Conservation (phyloP, 2,113 vertebrate species). For the Chionodraco myersi region DNA sequence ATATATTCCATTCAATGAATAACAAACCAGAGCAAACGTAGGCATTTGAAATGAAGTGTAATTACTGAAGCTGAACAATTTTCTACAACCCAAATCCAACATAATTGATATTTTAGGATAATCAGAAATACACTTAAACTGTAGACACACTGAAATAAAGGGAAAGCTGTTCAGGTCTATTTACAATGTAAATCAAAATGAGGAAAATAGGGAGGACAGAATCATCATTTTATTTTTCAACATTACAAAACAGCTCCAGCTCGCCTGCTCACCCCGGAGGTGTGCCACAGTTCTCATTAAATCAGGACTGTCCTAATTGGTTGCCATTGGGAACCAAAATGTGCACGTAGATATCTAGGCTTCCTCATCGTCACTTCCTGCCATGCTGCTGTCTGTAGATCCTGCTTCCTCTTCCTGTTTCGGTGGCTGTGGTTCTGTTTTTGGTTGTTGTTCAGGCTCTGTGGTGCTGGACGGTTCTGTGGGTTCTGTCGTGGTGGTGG, state of each 20-base stretch:
- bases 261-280: background rate
- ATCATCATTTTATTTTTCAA: conserved; percentile 63
- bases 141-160: background rate
- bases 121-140: conserved; percentile 2
- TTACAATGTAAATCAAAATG: conserved; percentile 30
- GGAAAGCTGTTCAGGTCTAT: background rate
- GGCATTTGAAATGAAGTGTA: background rate
- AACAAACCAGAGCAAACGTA: background rate
- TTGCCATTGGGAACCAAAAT: background rate
- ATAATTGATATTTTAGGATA: background rate
- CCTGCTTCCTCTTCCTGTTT: conserved; percentile 65
- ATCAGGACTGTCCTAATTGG: conserved; percentile 21
- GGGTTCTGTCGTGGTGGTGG: conserved; percentile 54
- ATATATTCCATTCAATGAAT: background rate
- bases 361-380: conserved; percentile 89
- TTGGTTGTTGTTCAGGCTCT: conserved; percentile 19
- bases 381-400: conserved; percentile 93
- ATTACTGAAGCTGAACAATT: background rate
- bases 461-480: conserved; percentile 36
- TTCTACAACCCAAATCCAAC: background rate
- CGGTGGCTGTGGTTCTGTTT: conserved; percentile 29
- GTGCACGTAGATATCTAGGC: conserved; percentile 60
- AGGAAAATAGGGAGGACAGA: conserved; percentile 38
- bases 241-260: conserved; percentile 44
- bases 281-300: conserved; percentile 24